Evolutionary conservation across 2,888 invertebrate species (phyloP), one percentile per base, ranked within the genome.

Genomic region (Atrina japonica): DNA sequence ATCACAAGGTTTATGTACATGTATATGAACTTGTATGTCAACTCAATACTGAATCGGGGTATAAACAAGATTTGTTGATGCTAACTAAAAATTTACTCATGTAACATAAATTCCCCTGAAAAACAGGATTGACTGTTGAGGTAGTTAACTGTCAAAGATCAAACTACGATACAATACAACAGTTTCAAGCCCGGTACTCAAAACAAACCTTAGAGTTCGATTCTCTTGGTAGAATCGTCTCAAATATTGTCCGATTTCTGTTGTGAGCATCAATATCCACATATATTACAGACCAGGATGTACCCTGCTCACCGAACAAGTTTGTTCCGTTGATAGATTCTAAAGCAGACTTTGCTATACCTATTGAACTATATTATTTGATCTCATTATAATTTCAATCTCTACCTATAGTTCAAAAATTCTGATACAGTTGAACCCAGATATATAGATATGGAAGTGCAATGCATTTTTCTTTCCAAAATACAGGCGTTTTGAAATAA

Each of bases 261-360:
- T 99, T 99, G 90, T 99, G 99, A 0, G 99, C 99, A 92, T 99
- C 99, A 84, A 99, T 99, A 89, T 99, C 99, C 1, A 99, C 98
- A 91, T 99, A 99, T 66, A 99, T 95, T 0, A 99, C 99, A 83
- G 98, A 98, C 96, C 98, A 98, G 0, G 97, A 96, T 0, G 98
- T 97, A 21, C 99, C 99, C 85, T 96, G 96, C 82, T 97, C 97
- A 0, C 99, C 99, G 91, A 98, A 99, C 77, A 99, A 92, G 92
- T 99, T 99, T 88, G 97, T 98, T 0, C 99, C 99, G 90, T 99
- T 99, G 35, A 99, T 96, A 0, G 99, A 97, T 93, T 99, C 99
- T 49, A 99, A 92, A 0, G 99, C 99, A 63, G 99, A 96, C 92
- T 99, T 98, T 0, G 98, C 98, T 94, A 98, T 95, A 25, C 97